Evolutionary conservation across 2,113 vertebrate genomes (phyloP).

Genomic region (Recurvirostra avosetta): DNA sequence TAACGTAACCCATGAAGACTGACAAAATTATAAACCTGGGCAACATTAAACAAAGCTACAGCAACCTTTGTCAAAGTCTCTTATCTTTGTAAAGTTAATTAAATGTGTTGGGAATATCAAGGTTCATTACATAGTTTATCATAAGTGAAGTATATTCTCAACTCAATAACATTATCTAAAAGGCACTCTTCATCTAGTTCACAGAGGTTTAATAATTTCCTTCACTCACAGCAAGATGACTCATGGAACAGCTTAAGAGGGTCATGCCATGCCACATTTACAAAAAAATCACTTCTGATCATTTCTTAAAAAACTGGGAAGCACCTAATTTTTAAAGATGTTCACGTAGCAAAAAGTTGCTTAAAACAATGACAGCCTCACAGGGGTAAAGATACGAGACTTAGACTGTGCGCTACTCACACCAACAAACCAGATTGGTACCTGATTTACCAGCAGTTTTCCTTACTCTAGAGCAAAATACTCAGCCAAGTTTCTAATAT

Average conservation of each 20-base stretch:
- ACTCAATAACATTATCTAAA: neutral
- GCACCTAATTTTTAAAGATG: neutral
- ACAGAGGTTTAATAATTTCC: neutral
- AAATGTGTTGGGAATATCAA: neutral
- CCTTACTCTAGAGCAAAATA: neutral
- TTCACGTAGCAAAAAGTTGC: neutral
- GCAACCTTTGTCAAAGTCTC: neutral
- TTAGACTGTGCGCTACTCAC: neutral
- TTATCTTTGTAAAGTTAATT: neutral
- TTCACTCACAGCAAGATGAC: neutral
- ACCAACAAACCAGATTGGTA: neutral
- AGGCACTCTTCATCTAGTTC: neutral
- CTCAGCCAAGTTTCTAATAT: neutral
- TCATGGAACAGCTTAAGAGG: neutral
- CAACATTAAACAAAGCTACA: neutral
- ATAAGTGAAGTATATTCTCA: neutral
- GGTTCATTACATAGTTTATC: neutral
- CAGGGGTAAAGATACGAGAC: fast-evolving
- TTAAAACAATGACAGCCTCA: fast-evolving
- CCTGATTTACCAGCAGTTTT: neutral
- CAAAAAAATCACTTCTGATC: neutral
- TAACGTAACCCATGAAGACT: neutral
- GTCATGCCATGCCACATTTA: neutral
- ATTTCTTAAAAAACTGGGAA: neutral
- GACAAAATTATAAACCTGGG: neutral